phyloP scores from a whole-genome alignment of 2,888 invertebrate genomes.

The Machimus atricapillus region DNA sequence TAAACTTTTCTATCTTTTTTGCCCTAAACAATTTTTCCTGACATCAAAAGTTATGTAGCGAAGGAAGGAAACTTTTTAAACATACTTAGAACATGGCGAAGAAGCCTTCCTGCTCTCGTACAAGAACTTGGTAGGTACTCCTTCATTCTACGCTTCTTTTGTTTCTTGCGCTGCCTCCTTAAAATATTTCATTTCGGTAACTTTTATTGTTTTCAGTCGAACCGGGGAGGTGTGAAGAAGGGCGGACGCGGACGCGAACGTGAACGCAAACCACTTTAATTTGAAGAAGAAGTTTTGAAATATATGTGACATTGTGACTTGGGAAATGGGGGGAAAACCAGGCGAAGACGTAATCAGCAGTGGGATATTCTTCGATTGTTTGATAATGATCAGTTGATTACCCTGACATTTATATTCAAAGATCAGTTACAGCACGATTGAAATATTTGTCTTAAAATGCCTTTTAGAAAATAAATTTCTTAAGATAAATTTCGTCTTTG shows the following conservation, averaged over 20 bases:
- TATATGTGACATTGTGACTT: background rate
- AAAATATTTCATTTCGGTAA: background rate
- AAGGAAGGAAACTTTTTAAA: background rate
- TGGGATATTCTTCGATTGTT: background rate
- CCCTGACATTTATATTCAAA: background rate
- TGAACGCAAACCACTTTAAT: background rate
- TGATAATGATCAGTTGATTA: background rate
- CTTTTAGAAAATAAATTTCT: too few relatives aligned
- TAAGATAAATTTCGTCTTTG: too few relatives aligned
- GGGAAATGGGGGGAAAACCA: background rate
- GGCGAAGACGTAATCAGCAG: background rate
- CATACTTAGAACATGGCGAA: background rate
- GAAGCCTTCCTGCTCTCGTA: background rate
- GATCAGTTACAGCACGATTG: background rate
- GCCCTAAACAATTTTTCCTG: background rate
- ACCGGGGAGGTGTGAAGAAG: background rate
- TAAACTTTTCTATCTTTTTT: background rate
- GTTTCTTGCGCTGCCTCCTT: background rate
- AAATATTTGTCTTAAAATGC: background rate
- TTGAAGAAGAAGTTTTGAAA: background rate
- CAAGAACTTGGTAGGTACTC: background rate
- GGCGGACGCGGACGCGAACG: background rate
- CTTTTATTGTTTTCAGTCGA: background rate
- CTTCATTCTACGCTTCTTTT: background rate
- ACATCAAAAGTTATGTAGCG: background rate